Evolutionary conservation across 2,797 vertebrate species (phyloP).

Genomic region (Mormyrops boulengeri): DNA sequence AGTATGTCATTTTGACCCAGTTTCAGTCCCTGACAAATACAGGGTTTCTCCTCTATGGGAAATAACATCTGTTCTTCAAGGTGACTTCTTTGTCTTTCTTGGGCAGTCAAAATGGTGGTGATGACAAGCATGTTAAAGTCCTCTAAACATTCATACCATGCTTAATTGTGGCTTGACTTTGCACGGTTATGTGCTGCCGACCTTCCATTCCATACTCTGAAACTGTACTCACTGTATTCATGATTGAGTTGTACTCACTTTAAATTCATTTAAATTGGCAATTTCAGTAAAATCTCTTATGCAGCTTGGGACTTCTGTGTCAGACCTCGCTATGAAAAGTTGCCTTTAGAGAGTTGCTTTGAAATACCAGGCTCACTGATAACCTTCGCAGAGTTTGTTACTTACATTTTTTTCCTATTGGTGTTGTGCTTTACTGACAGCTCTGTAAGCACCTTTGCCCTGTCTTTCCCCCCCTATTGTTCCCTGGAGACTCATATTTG

Average conservation of each 20-base stretch:
- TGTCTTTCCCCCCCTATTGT: not conserved
- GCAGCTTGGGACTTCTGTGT: not conserved
- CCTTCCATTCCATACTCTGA: not conserved
- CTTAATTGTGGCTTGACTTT: slow-evolving; percentile 37
- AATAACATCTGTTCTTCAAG: slow-evolving; percentile 29
- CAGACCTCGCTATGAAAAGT: not conserved
- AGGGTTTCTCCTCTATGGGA: slow-evolving; percentile 19
- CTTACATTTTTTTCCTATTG: too few species aligned
- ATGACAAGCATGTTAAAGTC: not conserved
- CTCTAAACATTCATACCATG: not conserved
- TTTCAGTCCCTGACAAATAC: slow-evolving; percentile 7
- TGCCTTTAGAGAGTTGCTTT: not conserved
- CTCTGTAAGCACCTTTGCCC: not conserved
- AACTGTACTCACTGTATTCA: not conserved
- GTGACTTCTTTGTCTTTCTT: slow-evolving; percentile 14
- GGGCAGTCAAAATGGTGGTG: slow-evolving; percentile 27
- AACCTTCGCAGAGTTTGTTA: not conserved
- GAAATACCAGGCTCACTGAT: not conserved
- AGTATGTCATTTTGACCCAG: not conserved
- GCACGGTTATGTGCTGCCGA: slow-evolving; percentile 8
- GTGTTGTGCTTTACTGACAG: not conserved
- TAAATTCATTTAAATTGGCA: slow-evolving; percentile 4
- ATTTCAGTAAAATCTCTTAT: not conserved
- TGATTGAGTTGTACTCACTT: not conserved
- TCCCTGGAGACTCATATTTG: slow-evolving; percentile 41